phyloP scores from a whole-genome alignment of 2,888 invertebrate species.

The Merodon equestris region DNA sequence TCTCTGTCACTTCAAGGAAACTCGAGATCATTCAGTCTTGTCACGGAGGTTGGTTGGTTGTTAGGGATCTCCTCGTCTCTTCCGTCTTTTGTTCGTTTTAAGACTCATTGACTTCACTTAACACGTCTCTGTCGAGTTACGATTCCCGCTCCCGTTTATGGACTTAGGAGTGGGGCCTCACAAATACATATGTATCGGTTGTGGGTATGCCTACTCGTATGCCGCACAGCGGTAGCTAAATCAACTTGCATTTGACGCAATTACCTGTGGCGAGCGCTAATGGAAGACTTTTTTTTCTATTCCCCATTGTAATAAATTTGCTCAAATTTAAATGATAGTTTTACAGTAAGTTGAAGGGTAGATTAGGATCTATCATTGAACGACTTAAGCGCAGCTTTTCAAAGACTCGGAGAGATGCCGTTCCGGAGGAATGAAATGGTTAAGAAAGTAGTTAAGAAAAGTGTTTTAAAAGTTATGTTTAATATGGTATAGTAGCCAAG shows the following conservation, averaged over 20 bases:
- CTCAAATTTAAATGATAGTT: too few relatives aligned
- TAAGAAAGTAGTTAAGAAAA: too few relatives aligned
- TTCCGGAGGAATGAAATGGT: too few relatives aligned
- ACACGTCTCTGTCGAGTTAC: slow-evolving; percentile 23
- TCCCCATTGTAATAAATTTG: too few relatives aligned
- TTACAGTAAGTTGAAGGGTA: too few relatives aligned
- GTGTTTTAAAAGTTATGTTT: too few relatives aligned
- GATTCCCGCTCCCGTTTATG: background rate
- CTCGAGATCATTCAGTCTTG: slow-evolving; percentile 56
- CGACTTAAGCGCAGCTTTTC: too few relatives aligned
- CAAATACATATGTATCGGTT: background rate
- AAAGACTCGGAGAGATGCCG: too few relatives aligned
- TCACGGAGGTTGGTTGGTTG: slow-evolving; percentile 3
- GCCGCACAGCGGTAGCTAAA: slow-evolving; percentile 28
- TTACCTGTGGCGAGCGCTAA: slow-evolving; percentile 11
- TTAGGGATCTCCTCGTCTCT: background rate
- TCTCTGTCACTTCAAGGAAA: slow-evolving; percentile 57
- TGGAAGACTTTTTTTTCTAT: background rate
- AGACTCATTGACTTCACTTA: slow-evolving; percentile 56
- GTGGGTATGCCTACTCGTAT: background rate
- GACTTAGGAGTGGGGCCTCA: background rate
- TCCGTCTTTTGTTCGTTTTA: slow-evolving; percentile 36
- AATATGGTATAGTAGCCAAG: too few relatives aligned
- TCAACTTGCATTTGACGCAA: slow-evolving; percentile 23
- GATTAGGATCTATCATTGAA: too few relatives aligned